phyloP scores from a whole-genome alignment of 2,888 invertebrate genomes.

The Polia nebulosa region DNA sequence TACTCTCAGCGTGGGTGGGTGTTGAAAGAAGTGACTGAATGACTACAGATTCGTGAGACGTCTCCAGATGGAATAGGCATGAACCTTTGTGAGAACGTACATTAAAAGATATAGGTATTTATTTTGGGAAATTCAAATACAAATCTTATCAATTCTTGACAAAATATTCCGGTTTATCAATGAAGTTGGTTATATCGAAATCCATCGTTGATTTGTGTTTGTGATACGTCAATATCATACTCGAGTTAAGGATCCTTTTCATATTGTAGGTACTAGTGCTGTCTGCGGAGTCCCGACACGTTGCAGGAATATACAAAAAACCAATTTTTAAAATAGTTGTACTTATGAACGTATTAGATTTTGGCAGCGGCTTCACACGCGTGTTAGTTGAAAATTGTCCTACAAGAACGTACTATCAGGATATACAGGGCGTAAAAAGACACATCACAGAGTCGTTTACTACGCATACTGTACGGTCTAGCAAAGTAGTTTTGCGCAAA shows the following conservation, averaged over 20 bases:
- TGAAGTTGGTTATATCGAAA: not conserved
- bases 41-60: not conserved
- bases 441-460: too few species aligned
- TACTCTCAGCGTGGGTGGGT: slow-evolving; percentile 13
- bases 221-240: not conserved
- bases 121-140: slow-evolving; percentile 4
- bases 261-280: not conserved
- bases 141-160: not conserved
- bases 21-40: slow-evolving; percentile 29
- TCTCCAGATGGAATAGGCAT: not conserved
- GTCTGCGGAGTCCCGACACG: too few species aligned
- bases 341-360: not conserved
- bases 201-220: not conserved
- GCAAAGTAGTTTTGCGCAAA: too few species aligned
- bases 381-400: not conserved
- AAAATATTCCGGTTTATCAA: not conserved
- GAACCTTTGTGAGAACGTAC: not conserved
- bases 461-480: too few species aligned
- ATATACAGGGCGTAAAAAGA: too few species aligned
- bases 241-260: not conserved
- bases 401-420: not conserved
- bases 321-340: not conserved
- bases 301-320: too few species aligned
- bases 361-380: too few species aligned
- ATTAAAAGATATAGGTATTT: slow-evolving; percentile 4